phyloP scores from a whole-genome alignment of 2,113 vertebrate species.

The Cyanoramphus novaezelandiae region DNA sequence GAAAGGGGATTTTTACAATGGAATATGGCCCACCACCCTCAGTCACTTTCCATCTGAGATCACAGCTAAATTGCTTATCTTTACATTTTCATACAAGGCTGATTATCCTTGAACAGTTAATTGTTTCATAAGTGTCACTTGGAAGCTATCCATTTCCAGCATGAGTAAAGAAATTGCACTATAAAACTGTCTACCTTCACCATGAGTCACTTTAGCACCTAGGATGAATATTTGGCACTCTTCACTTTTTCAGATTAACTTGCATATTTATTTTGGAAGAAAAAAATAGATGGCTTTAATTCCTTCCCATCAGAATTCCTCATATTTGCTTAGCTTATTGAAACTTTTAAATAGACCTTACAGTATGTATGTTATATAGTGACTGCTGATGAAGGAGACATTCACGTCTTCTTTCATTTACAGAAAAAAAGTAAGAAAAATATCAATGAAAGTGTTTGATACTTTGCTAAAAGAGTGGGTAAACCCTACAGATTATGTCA shows the following conservation, averaged over 20 bases:
- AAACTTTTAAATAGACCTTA: conserved; percentile 8
- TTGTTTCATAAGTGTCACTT: conserved; percentile 62
- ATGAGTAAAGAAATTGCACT: conserved; percentile 46
- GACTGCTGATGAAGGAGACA: background rate
- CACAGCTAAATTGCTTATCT: conserved; percentile 56
- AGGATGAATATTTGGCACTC: conserved; percentile 43
- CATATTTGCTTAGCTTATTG: conserved; percentile 20
- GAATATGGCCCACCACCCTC: background rate
- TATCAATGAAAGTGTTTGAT: background rate
- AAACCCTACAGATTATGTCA: background rate
- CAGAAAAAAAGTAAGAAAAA: conserved; percentile 10
- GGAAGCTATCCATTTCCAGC: conserved; percentile 55
- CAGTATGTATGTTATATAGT: background rate
- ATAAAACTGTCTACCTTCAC: conserved; percentile 59
- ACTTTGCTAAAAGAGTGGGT: background rate
- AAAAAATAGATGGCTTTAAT: conserved; percentile 10
- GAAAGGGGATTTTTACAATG: background rate
- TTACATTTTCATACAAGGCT: conserved; percentile 57
- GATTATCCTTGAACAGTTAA: conserved; percentile 62
- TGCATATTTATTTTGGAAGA: conserved; percentile 27
- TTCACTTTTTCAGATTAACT: conserved; percentile 27
- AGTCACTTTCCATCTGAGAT: conserved; percentile 46
- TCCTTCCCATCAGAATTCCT: conserved; percentile 29
- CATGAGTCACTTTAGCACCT: conserved; percentile 43
- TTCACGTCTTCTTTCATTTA: background rate